Base-by-base conservation (phyloP, 2,113 vertebrate genomes). In the Romanogobio albipinnatus region DNA sequence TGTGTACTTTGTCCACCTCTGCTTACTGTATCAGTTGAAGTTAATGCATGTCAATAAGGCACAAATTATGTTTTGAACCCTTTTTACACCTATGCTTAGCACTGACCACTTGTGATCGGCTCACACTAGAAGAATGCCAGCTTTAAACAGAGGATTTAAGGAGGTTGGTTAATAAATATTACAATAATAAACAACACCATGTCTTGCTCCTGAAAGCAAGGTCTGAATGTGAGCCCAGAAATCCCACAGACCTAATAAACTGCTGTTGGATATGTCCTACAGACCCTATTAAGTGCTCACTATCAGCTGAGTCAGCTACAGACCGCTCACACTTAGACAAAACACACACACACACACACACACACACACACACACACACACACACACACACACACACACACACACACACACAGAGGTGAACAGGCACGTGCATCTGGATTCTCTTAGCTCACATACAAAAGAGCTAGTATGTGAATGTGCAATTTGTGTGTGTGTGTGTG, bases 371-470 rank as follows among this genome's bases (percentile, higher is more conserved):
- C 22, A 59, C 13, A 77, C 61, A 51, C 83, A 78, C 17, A 88
- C 82, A 82, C 22, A 86, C 62, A 39, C 75, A 58, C 82, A 9
- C 43, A 45, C 43, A 9, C 13, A 49, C 13, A 49, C 13, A 49
- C 13, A 14, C 45, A 47, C 45, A 11, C 45, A 47, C 45, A 47
- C 45, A 47, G 49, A 79, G 56, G 71, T 87, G 89, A 64, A 85
- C 81, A 89, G 85, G 85, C 82, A 91, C 79, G 68, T 86, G 74
- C 93, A 94, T 93, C 92, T 94, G 93, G 92, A 90, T 92, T 90
- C 91, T 91, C 87, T 93, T 93, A 94, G 51, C 84, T 71, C 78
- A 89, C 47, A 91, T 84, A 93, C 90, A 93, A 91, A 91, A 92
- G 90, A 85, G 89, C 90, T 73, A 92, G 85, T 93, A 88, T 91